Evolutionary conservation across 2,113 vertebrate genomes (phyloP).

Genomic region (Eptesicus fuscus): DNA sequence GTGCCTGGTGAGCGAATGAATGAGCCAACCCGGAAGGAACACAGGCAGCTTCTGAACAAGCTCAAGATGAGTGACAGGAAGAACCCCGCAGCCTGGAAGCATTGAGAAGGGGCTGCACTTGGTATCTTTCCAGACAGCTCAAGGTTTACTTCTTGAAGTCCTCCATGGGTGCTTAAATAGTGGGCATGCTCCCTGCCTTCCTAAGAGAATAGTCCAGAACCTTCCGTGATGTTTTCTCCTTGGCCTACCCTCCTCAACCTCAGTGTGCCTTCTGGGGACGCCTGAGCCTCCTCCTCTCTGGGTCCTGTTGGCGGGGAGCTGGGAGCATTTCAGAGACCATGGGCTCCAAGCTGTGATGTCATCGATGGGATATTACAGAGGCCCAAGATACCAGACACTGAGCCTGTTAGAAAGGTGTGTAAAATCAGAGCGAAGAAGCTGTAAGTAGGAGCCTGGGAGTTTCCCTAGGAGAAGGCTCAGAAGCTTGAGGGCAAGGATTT

Average conservation of each 20-base stretch:
- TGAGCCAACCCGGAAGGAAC: not conserved
- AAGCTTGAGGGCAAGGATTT: conserved; percentile 36
- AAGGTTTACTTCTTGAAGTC: not conserved
- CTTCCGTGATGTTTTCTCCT: not conserved
- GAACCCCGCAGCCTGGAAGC: not conserved
- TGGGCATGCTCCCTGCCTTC: not conserved
- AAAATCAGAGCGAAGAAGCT: not conserved
- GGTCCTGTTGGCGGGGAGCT: no score
- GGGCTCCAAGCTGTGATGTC: no score
- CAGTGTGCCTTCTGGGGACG: not conserved
- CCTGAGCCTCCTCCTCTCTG: not conserved
- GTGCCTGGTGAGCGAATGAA: not conserved
- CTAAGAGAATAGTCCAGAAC: not conserved
- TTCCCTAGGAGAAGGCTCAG: not conserved
- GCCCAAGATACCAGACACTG: not conserved
- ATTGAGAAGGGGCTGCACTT: not conserved
- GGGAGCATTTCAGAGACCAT: no score
- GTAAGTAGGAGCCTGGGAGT: not conserved
- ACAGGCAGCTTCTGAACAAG: not conserved
- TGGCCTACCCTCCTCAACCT: not conserved
- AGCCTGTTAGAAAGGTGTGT: not conserved
- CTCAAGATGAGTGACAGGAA: not conserved
- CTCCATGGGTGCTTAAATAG: not conserved
- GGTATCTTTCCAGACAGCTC: not conserved
- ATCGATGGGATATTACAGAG: not conserved